Evolutionary conservation across 2,888 invertebrate species (phyloP).

Genomic region (Eumacrocentrus americanus): DNA sequence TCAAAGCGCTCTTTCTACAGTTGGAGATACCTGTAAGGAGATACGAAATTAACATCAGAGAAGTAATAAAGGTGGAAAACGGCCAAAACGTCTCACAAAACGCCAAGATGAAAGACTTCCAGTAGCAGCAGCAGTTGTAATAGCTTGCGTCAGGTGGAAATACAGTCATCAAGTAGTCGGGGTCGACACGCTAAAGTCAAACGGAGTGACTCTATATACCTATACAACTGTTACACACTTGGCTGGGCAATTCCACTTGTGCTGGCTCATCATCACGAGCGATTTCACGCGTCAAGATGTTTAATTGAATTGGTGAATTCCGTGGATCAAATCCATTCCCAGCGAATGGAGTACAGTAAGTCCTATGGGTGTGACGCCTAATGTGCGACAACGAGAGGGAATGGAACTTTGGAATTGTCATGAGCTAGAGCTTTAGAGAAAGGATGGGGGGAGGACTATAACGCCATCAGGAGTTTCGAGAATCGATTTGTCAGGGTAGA

Average conservation of each 20-base stretch:
- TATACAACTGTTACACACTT: slow-evolving; percentile 4
- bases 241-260: slow-evolving; percentile 13
- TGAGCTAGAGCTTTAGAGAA: no score
- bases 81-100: no score
- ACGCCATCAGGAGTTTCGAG: slow-evolving; percentile 4
- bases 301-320: slow-evolving; percentile 24
- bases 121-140: no score
- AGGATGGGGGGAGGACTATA: no score
- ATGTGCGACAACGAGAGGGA: slow-evolving; percentile 3
- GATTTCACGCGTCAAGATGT: slow-evolving; percentile 20
- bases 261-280: slow-evolving; percentile 16
- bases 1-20: neutral
- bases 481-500: slow-evolving; percentile 21
- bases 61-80: neutral
- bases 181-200: no score
- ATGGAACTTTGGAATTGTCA: slow-evolving; percentile 16
- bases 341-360: neutral
- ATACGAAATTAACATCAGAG: neutral
- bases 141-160: slow-evolving; percentile 11
- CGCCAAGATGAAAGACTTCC: no score
- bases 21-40: neutral
- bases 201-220: neutral
- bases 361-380: neutral
- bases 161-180: slow-evolving; percentile 18
- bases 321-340: slow-evolving; percentile 19